phyloP scores from a whole-genome alignment of 2,113 vertebrate genomes.

The Asarcornis scutulata region DNA sequence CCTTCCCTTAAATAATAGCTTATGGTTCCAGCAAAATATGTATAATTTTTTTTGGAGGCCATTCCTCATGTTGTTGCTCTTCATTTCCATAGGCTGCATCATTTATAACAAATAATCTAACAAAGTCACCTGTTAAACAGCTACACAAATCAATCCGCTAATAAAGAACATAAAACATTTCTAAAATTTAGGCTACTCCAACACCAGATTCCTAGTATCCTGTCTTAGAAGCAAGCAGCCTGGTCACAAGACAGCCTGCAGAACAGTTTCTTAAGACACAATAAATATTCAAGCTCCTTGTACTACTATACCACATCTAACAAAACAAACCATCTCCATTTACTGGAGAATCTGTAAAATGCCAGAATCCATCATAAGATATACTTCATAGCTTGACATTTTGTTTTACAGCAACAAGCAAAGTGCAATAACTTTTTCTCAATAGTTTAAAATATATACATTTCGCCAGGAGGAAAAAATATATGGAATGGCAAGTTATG shows the following conservation, averaged over 20 bases:
- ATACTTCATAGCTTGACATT: neutral
- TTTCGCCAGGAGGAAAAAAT: neutral
- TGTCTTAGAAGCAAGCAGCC: neutral
- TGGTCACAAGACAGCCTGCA: neutral
- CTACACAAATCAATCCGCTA: neutral
- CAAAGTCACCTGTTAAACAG: fast-evolving
- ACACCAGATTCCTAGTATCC: neutral
- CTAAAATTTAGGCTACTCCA: neutral
- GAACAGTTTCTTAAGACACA: neutral
- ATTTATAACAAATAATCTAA: neutral
- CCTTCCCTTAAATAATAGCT: neutral
- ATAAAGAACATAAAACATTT: neutral
- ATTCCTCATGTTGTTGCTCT: neutral
- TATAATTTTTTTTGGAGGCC: too few species aligned
- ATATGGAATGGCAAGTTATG: neutral
- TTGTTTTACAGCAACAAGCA: neutral
- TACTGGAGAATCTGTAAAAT: neutral
- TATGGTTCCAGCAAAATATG: neutral
- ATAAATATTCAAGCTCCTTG: neutral
- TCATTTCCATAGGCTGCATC: neutral
- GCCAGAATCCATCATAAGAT: neutral
- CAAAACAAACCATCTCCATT: neutral
- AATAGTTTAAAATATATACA: neutral
- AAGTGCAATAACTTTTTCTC: neutral
- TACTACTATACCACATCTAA: neutral